A percentile compares a stretch with the other conserved stretches of the same genome.
phyloP scores from a whole-genome alignment of 1,140 invertebrate species.

The Contarinia nasturtii region DNA sequence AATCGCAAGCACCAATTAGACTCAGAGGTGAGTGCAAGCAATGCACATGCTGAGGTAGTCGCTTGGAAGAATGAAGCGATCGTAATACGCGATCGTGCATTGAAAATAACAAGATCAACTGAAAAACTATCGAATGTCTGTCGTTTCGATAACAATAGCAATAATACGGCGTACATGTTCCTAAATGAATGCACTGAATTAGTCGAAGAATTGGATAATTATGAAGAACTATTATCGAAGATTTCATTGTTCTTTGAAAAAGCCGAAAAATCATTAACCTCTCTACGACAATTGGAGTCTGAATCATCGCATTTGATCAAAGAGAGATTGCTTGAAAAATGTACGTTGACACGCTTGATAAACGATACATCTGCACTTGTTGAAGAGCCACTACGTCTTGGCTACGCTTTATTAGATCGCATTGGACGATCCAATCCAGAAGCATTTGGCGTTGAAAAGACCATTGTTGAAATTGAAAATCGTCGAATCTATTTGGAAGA shows the following conservation, averaged over 20 bases:
- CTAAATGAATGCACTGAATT: constrained; percentile 57
- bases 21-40: constrained; percentile 46
- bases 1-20: constrained; percentile 29
- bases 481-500: constrained; percentile 44
- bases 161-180: constrained; percentile 46
- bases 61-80: constrained; percentile 53
- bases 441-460: constrained; percentile 42
- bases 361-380: constrained; percentile 36
- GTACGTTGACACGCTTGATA: constrained; percentile 36
- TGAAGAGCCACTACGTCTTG: constrained; percentile 39
- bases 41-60: constrained; percentile 45
- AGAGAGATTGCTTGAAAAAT: constrained; percentile 44
- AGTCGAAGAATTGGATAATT: constrained; percentile 46
- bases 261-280: constrained; percentile 51
- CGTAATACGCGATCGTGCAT: constrained; percentile 52
- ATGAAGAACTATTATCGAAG: constrained; percentile 42
- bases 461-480: constrained; percentile 55
- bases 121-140: constrained; percentile 51
- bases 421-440: constrained; percentile 42
- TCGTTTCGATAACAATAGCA: constrained; percentile 39
- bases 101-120: constrained; percentile 59
- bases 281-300: constrained; percentile 58
- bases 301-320: constrained; percentile 35
- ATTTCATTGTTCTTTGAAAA: constrained; percentile 56
- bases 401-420: constrained; percentile 50